A percentile compares a stretch with the other conserved stretches of the same genome.
phyloP scores from a whole-genome alignment of 2,888 invertebrate genomes.

The Autographa gamma region DNA sequence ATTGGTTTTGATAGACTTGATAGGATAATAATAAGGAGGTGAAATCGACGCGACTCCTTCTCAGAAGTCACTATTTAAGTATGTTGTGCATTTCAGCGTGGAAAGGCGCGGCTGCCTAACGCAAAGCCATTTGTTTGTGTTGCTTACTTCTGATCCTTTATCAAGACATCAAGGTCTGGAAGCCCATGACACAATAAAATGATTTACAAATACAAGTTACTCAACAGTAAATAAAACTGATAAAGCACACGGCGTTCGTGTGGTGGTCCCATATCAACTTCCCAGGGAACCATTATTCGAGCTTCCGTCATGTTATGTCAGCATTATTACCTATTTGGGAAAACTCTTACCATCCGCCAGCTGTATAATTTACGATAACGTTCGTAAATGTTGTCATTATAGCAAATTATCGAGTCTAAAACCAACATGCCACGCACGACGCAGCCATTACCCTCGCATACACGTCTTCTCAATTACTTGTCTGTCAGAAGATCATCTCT shows the following conservation, averaged over 20 bases:
- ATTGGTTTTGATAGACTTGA: too few species aligned
- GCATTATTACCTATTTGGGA: conserved; percentile 26
- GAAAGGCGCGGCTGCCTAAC: conserved; percentile 8
- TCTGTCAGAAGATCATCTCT: conserved; percentile 30
- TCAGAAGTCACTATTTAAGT: too few species aligned
- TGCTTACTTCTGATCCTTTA: conserved; percentile 23
- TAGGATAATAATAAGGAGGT: too few species aligned
- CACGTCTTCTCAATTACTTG: conserved; percentile 40
- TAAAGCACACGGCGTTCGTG: not conserved
- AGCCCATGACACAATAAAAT: too few species aligned
- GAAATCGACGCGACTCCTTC: too few species aligned
- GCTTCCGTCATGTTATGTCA: conserved; percentile 5
- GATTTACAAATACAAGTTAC: too few species aligned
- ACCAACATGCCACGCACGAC: conserved; percentile 52
- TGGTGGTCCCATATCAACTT: conserved; percentile 5
- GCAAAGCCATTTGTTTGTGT: conserved; percentile 6
- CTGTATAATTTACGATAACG: conserved; percentile 36
- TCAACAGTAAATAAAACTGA: not conserved
- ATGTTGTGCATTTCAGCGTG: not conserved
- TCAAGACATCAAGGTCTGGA: conserved; percentile 5
- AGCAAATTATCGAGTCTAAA: conserved; percentile 48
- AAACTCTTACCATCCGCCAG: conserved; percentile 20
- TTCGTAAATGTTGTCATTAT: conserved; percentile 35
- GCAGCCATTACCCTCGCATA: conserved; percentile 39
- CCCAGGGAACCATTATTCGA: conserved; percentile 4